A percentile compares a stretch with the other conserved stretches of the same genome.
Evolutionary conservation across 2,797 vertebrate species (phyloP).

Genomic region (Manis pentadactyla): DNA sequence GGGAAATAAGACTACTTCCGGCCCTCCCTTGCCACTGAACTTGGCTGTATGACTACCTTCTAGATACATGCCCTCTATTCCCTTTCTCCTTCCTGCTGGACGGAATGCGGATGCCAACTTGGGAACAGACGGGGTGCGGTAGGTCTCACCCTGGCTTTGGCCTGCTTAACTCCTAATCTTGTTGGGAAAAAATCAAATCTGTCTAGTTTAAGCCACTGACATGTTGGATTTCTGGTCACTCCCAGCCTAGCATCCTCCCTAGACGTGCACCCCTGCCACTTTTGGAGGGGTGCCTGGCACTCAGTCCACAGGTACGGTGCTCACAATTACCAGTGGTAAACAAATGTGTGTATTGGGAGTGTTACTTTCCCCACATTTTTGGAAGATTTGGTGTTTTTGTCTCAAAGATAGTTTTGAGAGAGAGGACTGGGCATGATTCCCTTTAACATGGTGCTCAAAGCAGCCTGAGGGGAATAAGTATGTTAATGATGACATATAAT

Average conservation of each 20-base stretch:
- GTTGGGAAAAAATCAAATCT: too few relatives aligned
- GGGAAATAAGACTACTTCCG: background rate
- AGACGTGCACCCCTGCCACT: rapidly evolving
- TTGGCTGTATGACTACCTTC: background rate
- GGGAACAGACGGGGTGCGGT: background rate
- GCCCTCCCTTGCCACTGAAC: background rate
- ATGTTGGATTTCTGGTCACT: background rate
- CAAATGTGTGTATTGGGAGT: background rate
- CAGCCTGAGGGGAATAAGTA: background rate
- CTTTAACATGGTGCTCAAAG: background rate
- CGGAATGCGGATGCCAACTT: background rate
- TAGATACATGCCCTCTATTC: rapidly evolving
- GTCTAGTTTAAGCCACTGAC: background rate
- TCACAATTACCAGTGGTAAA: background rate
- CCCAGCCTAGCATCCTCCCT: background rate
- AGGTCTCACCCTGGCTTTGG: background rate
- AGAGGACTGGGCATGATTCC: background rate
- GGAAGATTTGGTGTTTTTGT: background rate
- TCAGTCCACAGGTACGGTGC: background rate
- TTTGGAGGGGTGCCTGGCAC: background rate
- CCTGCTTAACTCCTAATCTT: background rate
- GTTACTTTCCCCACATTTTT: background rate
- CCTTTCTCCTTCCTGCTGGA: background rate
- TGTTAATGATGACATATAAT: too few relatives aligned
- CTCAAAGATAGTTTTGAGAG: background rate